These are phyloP conservation scores for Loxodonta africana DNA, from an alignment of 2,113 vertebrate species.

Conservation along the genomic window DNA sequence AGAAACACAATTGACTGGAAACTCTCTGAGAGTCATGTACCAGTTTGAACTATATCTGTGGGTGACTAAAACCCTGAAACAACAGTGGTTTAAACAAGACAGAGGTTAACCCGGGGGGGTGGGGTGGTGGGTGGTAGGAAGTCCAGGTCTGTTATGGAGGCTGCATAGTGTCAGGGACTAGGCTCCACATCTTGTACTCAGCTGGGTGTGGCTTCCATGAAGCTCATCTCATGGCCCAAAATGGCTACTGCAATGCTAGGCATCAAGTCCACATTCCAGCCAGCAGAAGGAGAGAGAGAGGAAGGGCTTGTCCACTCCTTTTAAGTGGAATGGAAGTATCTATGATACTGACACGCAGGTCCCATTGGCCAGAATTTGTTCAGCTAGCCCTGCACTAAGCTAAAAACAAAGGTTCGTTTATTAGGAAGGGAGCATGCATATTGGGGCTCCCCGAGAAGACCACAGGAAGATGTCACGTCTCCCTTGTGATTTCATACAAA, in stretches of 20 bases:
- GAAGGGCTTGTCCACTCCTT: background rate
- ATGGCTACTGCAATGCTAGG: background rate
- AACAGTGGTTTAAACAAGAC: background rate
- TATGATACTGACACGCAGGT: background rate
- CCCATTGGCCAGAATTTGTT: background rate
- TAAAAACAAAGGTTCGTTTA: background rate
- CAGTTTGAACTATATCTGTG: background rate
- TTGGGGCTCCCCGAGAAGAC: background rate
- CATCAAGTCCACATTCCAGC: background rate
- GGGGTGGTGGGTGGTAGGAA: background rate
- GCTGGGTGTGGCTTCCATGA: background rate
- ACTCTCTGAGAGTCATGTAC: background rate
- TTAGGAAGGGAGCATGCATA: background rate
- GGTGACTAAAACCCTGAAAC: background rate
- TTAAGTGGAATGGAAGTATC: background rate
- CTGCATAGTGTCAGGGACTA: background rate
- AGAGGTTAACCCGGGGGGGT: background rate
- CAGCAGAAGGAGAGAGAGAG: background rate
- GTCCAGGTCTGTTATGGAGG: background rate
- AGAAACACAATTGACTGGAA: background rate
- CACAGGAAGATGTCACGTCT: rapidly evolving
- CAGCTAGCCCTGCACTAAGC: background rate
- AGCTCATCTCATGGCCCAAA: background rate
- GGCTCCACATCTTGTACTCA: background rate
- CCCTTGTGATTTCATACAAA: background rate